A percentile compares a stretch with the other conserved stretches of the same genome.
Conservation (phyloP, 2,888 invertebrate species). For the Hemistola chrysoprasaria region DNA sequence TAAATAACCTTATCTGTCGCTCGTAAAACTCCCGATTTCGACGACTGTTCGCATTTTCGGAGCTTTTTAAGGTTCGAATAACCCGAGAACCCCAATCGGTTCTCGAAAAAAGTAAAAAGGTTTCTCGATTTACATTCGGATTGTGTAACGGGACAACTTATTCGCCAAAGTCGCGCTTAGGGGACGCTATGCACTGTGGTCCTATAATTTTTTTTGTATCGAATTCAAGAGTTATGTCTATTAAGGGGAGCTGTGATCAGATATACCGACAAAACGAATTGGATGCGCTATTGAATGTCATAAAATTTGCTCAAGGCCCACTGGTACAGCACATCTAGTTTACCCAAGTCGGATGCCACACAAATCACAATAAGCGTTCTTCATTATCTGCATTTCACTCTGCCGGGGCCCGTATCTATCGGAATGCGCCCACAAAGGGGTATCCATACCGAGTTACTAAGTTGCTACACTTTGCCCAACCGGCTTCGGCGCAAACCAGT, state of each 20-base stretch:
- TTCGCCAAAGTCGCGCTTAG: constrained; percentile 11
- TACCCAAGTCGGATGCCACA: constrained; percentile 53
- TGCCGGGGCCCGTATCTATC: constrained; percentile 62
- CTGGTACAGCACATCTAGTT: too few species aligned
- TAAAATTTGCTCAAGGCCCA: too few species aligned
- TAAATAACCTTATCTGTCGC: constrained; percentile 62
- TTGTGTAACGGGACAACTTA: constrained; percentile 16
- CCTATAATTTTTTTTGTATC: too few species aligned
- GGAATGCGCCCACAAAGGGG: constrained; percentile 78
- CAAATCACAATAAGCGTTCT: constrained; percentile 77
- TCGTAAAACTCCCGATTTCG: constrained; percentile 65
- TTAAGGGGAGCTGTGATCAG: too few species aligned
- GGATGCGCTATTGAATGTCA: too few species aligned
- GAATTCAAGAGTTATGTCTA: too few species aligned
- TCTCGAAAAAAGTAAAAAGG: constrained; percentile 29
- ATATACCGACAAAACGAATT: too few species aligned
- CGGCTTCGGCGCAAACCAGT: constrained; percentile 68
- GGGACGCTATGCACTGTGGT: constrained; percentile 2
- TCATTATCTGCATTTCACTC: constrained; percentile 76
- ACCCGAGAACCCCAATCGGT: constrained; percentile 36
- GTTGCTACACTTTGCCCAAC: constrained; percentile 73
- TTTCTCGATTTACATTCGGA: constrained; percentile 16
- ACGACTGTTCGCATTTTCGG: constrained; percentile 41
- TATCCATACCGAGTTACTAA: constrained; percentile 59
- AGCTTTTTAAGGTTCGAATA: constrained; percentile 38